Conservation (phyloP, 2,113 vertebrate species). For the Edolisoma coerulescens region DNA sequence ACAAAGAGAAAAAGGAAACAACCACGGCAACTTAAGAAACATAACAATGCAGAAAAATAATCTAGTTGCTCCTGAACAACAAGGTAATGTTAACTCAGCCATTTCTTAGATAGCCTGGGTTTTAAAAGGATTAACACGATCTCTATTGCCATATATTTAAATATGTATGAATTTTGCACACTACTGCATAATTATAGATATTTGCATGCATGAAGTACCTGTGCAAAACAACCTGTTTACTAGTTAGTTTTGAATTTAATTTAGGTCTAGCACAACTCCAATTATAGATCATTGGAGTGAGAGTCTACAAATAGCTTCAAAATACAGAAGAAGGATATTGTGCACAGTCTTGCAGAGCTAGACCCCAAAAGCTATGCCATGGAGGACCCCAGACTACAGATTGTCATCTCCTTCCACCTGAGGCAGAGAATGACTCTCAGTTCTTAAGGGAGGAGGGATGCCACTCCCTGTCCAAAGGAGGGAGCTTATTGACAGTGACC, state of each 20-base stretch:
- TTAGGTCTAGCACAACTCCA: not conserved
- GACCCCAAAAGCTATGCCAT: fast-evolving
- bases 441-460: not conserved
- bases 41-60: conserved; percentile 18
- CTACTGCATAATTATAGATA: conserved; percentile 15
- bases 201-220: conserved; percentile 33
- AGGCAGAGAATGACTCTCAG: not conserved
- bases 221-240: conserved; percentile 28
- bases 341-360: not conserved
- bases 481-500: not conserved
- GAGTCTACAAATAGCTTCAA: not conserved
- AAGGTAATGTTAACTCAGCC: not conserved
- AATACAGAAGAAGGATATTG: not conserved
- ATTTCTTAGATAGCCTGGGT: not conserved
- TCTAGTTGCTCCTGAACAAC: not conserved
- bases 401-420: not conserved
- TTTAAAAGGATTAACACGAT: not conserved
- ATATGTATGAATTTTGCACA: conserved; percentile 12
- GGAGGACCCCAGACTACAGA: not conserved
- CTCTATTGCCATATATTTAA: not conserved
- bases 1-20: conserved; percentile 32
- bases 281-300: not conserved
- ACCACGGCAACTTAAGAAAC: not conserved
- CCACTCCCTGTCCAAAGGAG: not conserved
- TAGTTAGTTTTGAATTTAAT: conserved; percentile 42